phyloP scores from a whole-genome alignment of 2,888 invertebrate species.

The Pristionchus entomophagus region DNA sequence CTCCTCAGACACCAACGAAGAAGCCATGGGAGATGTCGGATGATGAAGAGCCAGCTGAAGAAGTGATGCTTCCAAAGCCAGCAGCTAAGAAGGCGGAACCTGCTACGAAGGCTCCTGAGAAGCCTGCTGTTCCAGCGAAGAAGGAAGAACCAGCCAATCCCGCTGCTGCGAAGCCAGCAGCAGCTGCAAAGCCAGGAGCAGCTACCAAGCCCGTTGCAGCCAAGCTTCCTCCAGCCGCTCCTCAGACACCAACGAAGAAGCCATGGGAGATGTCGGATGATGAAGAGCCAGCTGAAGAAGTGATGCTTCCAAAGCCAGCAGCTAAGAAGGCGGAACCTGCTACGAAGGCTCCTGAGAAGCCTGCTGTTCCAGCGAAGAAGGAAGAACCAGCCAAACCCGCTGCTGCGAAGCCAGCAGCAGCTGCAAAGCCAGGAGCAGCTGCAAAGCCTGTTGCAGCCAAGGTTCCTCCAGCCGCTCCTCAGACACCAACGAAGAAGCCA shows the following conservation, averaged over 20 bases:
- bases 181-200: too few species aligned
- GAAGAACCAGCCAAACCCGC: too few species aligned
- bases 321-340: background rate
- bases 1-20: background rate
- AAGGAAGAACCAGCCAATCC: background rate
- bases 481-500: background rate
- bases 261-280: conserved; percentile 1
- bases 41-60: background rate
- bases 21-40: conserved; percentile 23
- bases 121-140: background rate
- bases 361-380: too few species aligned
- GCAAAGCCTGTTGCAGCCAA: background rate
- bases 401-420: background rate
- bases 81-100: background rate
- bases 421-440: background rate
- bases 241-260: background rate
- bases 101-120: background rate
- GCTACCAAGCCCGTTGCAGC: background rate
- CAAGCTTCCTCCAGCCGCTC: background rate
- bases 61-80: background rate
- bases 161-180: background rate
- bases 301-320: background rate
- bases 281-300: background rate
- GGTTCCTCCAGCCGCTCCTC: background rate
- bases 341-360: too few species aligned